Base-by-base conservation (phyloP, 2,797 vertebrate species). In the Malacoraja senta region DNA sequence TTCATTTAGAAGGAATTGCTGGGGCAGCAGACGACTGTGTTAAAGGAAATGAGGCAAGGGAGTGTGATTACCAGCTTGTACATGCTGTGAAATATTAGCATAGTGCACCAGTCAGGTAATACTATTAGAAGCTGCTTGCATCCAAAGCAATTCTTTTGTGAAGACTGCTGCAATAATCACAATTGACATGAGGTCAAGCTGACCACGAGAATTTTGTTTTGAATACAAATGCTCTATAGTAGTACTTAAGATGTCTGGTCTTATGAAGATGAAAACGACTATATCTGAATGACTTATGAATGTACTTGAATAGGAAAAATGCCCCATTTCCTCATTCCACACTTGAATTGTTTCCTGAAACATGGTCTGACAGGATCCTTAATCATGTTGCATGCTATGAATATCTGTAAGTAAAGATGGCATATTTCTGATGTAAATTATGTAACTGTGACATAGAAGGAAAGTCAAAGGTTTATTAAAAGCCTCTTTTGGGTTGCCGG, bases 271-370 rank as follows among this genome's bases (percentile, higher is more conserved):
- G 63, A 8, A 65, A 88, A 88, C n/a, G 21, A 65, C 84, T 68
- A 88, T 21, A 88, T 68, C n/a, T 88, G 61, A 88, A 88, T 88
- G 84, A 68, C 84, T 68, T 88, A 88, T 88, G 84, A 88, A 35
- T 88, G 84, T 88, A 68, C 84, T 88, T 88, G 84, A 68, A 88
- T 68, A 68, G 84, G 63, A 88, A 88, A 63, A 88, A 68, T 88
- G 61, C 84, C 68, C 68, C 84, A 88, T 88, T 88, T 88, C 63
- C 61, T 88, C 84, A 88, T 88, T 88, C 84, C 84, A 88, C 84
- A 88, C 84, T 88, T 88, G 84, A 88, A 63, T 68, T 65, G 84
- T 35, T 88, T 88, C 61, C 84, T 68, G 84, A 88, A 68, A 88
- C 63, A 21, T 32, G 2, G 29, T 68, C 63, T 88, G 84, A 88